phyloP scores from a whole-genome alignment of 2,797 vertebrate species.

The Platyrinchus mystaceus region DNA sequence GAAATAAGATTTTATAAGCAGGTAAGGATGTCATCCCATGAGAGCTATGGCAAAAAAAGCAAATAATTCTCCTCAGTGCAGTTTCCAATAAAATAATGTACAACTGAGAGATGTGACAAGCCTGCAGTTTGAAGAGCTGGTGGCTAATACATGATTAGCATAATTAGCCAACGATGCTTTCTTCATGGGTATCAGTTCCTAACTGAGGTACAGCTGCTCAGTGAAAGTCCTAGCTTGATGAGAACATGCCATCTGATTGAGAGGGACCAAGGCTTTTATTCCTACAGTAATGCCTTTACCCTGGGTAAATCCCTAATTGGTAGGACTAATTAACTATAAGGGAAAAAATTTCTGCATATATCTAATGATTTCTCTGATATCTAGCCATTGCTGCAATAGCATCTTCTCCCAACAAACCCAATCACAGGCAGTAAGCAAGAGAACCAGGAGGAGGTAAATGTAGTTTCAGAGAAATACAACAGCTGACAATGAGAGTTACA shows the following conservation, averaged over 20 bases:
- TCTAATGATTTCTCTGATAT: not conserved
- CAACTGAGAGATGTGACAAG: not conserved
- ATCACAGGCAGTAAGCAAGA: not conserved
- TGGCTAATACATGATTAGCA: conserved; percentile 44
- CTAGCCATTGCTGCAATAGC: not conserved
- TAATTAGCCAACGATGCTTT: conserved; percentile 37
- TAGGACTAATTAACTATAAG: conserved; percentile 8
- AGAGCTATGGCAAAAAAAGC: not conserved
- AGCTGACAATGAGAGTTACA: not conserved
- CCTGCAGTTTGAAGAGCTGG: not conserved
- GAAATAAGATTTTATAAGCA: not conserved
- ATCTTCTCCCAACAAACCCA: not conserved
- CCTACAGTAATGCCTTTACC: not conserved
- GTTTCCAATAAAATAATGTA: conserved; percentile 12
- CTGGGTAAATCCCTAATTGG: not conserved
- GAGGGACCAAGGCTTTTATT: conserved; percentile 27
- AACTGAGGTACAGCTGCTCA: conserved; percentile 53
- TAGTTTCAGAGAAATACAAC: not conserved
- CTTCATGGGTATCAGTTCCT: conserved; percentile 52
- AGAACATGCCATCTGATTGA: conserved; percentile 24
- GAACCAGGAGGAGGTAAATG: not conserved
- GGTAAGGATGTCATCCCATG: not conserved
- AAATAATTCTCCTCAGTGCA: not conserved
- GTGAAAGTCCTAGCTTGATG: not conserved
- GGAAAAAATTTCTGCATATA: not conserved